Evolutionary conservation across 2,797 vertebrate genomes (phyloP), one percentile per base, ranked within the genome.

Genomic region (Coracias cyanogaster): DNA sequence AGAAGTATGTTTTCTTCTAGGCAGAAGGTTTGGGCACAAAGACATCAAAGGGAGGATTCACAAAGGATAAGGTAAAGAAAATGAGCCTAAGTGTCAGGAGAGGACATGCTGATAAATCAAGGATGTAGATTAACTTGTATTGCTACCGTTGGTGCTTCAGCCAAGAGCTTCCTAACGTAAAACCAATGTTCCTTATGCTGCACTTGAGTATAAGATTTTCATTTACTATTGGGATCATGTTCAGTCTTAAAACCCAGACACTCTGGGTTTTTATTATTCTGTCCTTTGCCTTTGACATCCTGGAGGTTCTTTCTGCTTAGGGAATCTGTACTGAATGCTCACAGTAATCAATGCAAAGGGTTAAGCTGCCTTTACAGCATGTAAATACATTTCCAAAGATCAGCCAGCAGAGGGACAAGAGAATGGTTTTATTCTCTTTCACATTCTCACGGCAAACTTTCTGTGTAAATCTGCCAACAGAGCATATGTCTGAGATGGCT

Each of bases 11-110:
- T 97, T 71, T 90, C 81, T 97, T 98, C 93, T 95, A 99, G 99
- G 86, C 98, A 90, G 97, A 98, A 57, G 96, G 98, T 39, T 89
- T 76, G 45, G 97, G 98, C 82, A 96, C 97, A 93, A 96, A 95
- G 95, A 69, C 96, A 16, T 82, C 96, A 28, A 94, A 97, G 37
- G 98, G 96, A 91, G 98, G 98, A 83, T 99, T 99, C 97, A 98
- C 98, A 15, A 99, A 98, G 95, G 98, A 99, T 93, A 99, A 99
- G 99, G 99, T 99, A 97, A 93, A 93, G 67, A 41, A 79, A 80
- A 79, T 2, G 15, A 86, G 41, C 46, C 15, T 6, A 10, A 11
- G 10, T 49, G 12, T 51, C 88, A 28, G 35, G n/a, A 74, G 55
- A 12, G 33, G 21, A 29, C 5, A 0, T 41, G 29, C 39, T 52